Evolutionary conservation across 92 coral and sea anemone species (phyloP).

Genomic region (Heliopora coerulea): DNA sequence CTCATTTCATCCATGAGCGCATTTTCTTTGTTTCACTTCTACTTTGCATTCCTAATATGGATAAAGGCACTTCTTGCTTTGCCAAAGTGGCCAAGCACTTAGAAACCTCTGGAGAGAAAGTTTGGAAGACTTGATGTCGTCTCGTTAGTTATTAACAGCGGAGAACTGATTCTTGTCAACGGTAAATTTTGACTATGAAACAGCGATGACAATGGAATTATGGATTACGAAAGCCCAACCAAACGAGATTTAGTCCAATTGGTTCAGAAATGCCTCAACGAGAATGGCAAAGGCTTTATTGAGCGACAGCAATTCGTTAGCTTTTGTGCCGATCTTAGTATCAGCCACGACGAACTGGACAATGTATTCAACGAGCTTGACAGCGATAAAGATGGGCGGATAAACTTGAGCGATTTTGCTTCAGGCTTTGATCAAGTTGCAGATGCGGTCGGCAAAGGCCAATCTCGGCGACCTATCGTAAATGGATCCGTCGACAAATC

Average conservation of each 20-base stretch:
- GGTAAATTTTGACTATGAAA: not conserved
- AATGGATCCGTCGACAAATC: constrained; percentile 25
- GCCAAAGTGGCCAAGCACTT: not conserved
- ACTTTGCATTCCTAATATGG: constrained; percentile 31
- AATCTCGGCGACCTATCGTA: not conserved
- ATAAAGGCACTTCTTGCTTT: not conserved
- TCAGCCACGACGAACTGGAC: constrained; percentile 59
- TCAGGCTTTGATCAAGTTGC: constrained; percentile 75
- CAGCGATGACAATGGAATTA: not conserved
- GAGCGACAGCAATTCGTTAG: constrained; percentile 65
- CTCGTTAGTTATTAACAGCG: constrained; percentile 18
- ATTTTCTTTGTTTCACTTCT: constrained; percentile 8
- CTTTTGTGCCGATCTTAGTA: constrained; percentile 75
- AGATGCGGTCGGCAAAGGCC: constrained; percentile 34
- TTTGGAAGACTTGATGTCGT: too few species aligned
- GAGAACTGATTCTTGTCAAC: too few species aligned
- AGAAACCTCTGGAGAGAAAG: not conserved
- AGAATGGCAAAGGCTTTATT: constrained; percentile 52
- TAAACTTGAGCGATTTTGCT: constrained; percentile 76
- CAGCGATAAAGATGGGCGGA: constrained; percentile 78
- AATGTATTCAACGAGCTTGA: constrained; percentile 74
- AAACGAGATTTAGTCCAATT: constrained; percentile 1
- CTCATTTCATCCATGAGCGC: constrained; percentile 23
- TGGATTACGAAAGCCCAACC: constrained; percentile 27
- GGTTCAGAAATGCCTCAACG: constrained; percentile 24